Base-by-base conservation (phyloP, 2,797 vertebrate genomes). In the Sphenodon punctatus region DNA sequence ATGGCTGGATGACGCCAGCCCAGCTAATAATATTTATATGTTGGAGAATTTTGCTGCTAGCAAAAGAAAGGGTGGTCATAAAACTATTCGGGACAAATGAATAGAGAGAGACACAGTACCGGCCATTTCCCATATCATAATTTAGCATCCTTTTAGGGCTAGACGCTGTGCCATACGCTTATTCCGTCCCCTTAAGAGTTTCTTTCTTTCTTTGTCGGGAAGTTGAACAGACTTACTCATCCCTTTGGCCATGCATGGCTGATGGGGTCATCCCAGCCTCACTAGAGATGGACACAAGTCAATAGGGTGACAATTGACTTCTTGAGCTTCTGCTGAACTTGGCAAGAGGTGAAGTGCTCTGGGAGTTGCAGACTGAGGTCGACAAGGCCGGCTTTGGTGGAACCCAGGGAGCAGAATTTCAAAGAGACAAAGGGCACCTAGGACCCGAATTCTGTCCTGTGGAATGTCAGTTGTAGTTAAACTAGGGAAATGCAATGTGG, bases 1-100 rank as follows among this genome's bases (percentile, higher is more conserved):
- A 67, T 32, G 15, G 53, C 75, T 87, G 0, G n/a, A 74, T 79
- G 71, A 43, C 87, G 81, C 67, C n/a, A 84, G 68, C 25, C 22
- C 6, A 82, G 63, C 66, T 85, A 2, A 2, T 17, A 78, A 70
- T 75, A 84, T 91, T 89, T 92, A 76, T 72, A 39, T 65, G 82
- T 65, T 11, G 16, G 10, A 86, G 53, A 82, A 84, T 80, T 77
- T 86, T 84, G 19, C 59, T 61, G 12, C 1, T 17, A 32, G 75
- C 56, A 60, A 77, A 67, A 61, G 66, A 41, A 27, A 80, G 56
- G 41, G 68, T 77, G 41, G 76, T 89, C 79, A 71, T 73, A 89
- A 76, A 90, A 81, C 42, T 69, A 23, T 78, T 69, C 69, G 75
- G 67, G 63, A 55, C 36, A 82, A 90, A 70, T 42, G 22, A 68